A percentile compares a stretch with the other conserved stretches of the same genome.
Evolutionary conservation across 2,888 invertebrate genomes (phyloP).

Genomic region (Drosophila tanythrix): DNA sequence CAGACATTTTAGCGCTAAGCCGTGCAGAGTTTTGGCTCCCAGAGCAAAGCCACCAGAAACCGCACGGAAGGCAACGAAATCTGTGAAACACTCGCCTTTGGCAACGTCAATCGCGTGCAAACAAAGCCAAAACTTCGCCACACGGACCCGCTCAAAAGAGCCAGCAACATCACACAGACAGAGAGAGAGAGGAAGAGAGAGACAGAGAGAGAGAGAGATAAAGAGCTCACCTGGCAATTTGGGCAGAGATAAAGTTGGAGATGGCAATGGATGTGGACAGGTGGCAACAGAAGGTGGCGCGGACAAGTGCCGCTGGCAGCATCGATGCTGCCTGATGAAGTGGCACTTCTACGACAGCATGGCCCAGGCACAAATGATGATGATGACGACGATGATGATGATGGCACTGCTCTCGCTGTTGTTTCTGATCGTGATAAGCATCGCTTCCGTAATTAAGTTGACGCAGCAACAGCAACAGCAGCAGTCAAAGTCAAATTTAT

Average conservation of each 20-base stretch:
- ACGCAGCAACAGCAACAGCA: constrained; percentile 41
- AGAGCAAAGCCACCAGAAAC: constrained; percentile 72
- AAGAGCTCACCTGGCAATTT: constrained; percentile 8
- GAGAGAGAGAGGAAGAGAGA: neutral
- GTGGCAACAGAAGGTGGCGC: constrained; percentile 61
- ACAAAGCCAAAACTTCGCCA: constrained; percentile 51
- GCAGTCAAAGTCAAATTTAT: constrained; percentile 46
- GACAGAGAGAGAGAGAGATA: neutral
- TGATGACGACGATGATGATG: constrained; percentile 17
- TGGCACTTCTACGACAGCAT: constrained; percentile 61
- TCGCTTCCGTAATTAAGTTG: constrained; percentile 72
- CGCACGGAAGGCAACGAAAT: constrained; percentile 61
- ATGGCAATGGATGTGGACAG: constrained; percentile 41
- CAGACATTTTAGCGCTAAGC: constrained; percentile 74
- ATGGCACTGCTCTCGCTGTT: neutral
- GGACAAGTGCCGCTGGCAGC: constrained; percentile 50
- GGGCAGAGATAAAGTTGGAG: constrained; percentile 33
- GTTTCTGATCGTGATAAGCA: constrained; percentile 66
- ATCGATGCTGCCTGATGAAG: constrained; percentile 79
- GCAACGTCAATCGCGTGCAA: constrained; percentile 59
- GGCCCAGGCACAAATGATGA: constrained; percentile 1
- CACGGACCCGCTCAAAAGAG: neutral
- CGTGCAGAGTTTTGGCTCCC: constrained; percentile 42
- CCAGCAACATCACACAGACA: constrained; percentile 3
- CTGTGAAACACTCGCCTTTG: constrained; percentile 58